Conservation (phyloP, 2,888 invertebrate genomes). For the Harpalus rufipes region DNA sequence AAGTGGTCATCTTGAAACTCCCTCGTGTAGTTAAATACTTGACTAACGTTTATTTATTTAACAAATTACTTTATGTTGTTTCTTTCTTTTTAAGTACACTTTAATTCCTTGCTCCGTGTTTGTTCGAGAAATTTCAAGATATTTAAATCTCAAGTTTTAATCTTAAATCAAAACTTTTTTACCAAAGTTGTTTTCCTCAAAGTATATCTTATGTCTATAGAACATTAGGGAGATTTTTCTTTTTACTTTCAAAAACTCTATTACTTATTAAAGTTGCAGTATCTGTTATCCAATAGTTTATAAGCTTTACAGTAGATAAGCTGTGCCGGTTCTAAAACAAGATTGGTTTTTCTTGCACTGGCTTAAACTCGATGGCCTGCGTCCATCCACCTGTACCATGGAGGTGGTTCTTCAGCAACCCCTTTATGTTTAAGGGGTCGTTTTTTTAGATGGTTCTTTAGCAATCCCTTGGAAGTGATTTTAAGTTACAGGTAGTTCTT, state of each 20-base stretch:
- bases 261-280: neutral
- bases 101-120: neutral
- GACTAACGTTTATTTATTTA: neutral
- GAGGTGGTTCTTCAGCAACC: no score
- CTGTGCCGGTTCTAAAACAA: no score
- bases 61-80: neutral
- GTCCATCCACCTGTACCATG: no score
- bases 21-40: neutral
- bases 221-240: neutral
- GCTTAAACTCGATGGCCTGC: no score
- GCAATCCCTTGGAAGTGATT: no score
- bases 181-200: conserved; percentile 23
- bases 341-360: no score
- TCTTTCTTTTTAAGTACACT: neutral
- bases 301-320: no score
- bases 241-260: neutral
- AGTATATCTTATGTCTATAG: conserved; percentile 23
- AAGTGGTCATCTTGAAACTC: neutral
- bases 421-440: no score
- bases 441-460: no score
- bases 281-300: no score
- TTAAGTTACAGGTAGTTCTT: no score
- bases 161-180: conserved; percentile 43
- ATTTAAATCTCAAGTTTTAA: conserved; percentile 47
- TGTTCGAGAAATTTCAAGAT: conserved; percentile 12